phyloP scores from a whole-genome alignment of 2,797 vertebrate species.

The Yasuhikotakia modesta region DNA sequence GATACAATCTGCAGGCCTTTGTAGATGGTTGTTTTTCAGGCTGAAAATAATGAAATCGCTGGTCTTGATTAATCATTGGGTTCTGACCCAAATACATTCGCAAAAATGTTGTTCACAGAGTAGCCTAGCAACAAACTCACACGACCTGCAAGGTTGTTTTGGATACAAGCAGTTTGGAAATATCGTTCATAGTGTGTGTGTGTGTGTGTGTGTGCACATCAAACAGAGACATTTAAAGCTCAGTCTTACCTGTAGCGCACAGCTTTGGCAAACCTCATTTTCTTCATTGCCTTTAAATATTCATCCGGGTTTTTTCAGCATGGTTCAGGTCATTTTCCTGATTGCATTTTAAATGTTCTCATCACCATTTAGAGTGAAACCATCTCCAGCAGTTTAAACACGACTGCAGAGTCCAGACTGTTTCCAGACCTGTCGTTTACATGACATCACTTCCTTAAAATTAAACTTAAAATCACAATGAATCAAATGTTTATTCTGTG shows the following conservation, averaged over 20 bases:
- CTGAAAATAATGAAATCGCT: not conserved
- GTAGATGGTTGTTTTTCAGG: not conserved
- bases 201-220: not conserved
- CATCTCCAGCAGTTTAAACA: not conserved
- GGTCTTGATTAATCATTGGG: not conserved
- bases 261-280: not conserved
- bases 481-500: not conserved
- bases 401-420: not conserved
- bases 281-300: not conserved
- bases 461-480: not conserved
- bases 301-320: not conserved
- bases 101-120: not conserved
- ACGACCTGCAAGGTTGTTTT: not conserved
- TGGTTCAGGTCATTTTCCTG: not conserved
- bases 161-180: not conserved
- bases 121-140: not conserved
- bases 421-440: not conserved
- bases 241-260: not conserved
- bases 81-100: not conserved
- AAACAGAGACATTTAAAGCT: not conserved
- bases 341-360: conserved; percentile 4
- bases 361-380: conserved; percentile 5
- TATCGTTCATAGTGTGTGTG: not conserved
- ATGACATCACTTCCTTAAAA: not conserved
- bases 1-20: not conserved